Percentiles rank a stretch among this genome's conserved stretches.
These are phyloP conservation scores for Serripes groenlandicus DNA, from an alignment of 2,888 invertebrate genomes.

Conservation along the genomic window DNA sequence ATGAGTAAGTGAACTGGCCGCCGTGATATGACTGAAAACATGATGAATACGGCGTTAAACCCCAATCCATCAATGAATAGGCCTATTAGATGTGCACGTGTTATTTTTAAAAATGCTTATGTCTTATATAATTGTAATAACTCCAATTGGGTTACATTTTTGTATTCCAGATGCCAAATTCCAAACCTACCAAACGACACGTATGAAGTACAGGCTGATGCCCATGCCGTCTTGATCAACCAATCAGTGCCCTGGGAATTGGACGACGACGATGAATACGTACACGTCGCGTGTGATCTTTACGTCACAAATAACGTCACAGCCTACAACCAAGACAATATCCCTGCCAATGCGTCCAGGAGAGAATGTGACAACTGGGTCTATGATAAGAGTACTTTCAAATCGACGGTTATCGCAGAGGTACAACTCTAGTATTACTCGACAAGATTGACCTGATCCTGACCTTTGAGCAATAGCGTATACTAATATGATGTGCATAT, in stretches of 20 bases:
- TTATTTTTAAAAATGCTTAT: too few species aligned
- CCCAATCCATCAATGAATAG: too few species aligned
- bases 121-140: too few species aligned
- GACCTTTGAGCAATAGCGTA: too few species aligned
- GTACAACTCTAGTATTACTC: constrained; percentile 35
- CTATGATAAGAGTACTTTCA: constrained; percentile 67
- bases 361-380: constrained; percentile 65
- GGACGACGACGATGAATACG: constrained; percentile 38
- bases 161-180: constrained; percentile 58
- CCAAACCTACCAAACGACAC: constrained; percentile 62
- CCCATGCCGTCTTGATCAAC: constrained; percentile 58
- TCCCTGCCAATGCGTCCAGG: constrained; percentile 35
- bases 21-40: too few species aligned
- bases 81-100: too few species aligned
- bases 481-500: too few species aligned
- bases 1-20: too few species aligned
- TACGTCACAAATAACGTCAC: constrained; percentile 50
- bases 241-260: constrained; percentile 62
- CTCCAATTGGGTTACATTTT: too few species aligned
- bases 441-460: too few species aligned
- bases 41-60: too few species aligned
- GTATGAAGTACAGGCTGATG: constrained; percentile 51
- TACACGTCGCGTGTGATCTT: constrained; percentile 41
- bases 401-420: constrained; percentile 66
- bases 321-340: constrained; percentile 18